Conservation (phyloP, 2,888 invertebrate genomes). For the Glaucopsyche alexis region DNA sequence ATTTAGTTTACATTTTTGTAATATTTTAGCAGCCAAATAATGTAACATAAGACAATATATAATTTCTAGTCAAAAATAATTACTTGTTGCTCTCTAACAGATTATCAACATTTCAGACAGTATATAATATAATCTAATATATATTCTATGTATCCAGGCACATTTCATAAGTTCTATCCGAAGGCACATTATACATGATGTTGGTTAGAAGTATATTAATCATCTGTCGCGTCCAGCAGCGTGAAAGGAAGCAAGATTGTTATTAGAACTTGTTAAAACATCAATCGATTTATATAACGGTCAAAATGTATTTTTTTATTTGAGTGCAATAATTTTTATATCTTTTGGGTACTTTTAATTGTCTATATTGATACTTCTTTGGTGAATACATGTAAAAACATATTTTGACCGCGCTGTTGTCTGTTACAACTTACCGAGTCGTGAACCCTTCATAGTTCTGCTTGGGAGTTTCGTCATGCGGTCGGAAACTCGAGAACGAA, state of each 20-base stretch:
- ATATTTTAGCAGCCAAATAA: neutral
- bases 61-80: neutral
- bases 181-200: constrained; percentile 55
- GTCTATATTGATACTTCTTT: too few relatives aligned
- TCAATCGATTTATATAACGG: constrained; percentile 27
- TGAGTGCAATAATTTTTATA: neutral
- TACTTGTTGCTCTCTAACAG: constrained; percentile 6
- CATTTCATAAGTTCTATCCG: constrained; percentile 51
- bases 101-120: constrained; percentile 27
- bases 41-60: neutral
- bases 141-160: constrained; percentile 46
- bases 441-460: constrained; percentile 84
- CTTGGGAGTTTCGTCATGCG: constrained; percentile 63
- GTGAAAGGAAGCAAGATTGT: constrained; percentile 56
- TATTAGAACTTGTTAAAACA: constrained; percentile 36
- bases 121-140: constrained; percentile 40
- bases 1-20: neutral
- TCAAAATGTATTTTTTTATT: constrained; percentile 36
- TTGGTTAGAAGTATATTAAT: constrained; percentile 41
- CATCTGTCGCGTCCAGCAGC: constrained; percentile 63
- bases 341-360: too few relatives aligned
- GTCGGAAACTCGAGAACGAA: constrained; percentile 69
- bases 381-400: neutral
- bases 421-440: constrained; percentile 77
- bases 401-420: constrained; percentile 12